phyloP scores from a whole-genome alignment of 2,797 vertebrate species.

The Gila robusta region DNA sequence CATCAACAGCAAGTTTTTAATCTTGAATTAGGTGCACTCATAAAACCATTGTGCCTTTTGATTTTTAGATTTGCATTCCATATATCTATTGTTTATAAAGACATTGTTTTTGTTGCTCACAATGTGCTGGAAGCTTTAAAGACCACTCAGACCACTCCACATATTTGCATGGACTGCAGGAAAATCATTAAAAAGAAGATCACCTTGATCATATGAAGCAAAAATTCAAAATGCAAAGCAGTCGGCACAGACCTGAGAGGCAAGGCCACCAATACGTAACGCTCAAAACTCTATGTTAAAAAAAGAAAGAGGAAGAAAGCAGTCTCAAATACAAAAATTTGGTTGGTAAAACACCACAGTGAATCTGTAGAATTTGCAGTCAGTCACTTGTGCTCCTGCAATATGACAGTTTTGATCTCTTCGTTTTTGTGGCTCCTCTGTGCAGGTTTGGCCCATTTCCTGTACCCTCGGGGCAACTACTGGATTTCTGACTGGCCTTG shows the following conservation, averaged over 20 bases:
- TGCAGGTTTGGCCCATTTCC: constrained; percentile 94
- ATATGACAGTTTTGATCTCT: constrained; percentile 38
- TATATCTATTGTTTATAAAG: constrained; percentile 48
- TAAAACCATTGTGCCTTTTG: constrained; percentile 56
- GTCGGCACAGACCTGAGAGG: constrained; percentile 49
- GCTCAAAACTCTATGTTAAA: constrained; percentile 39
- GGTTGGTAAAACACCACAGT: constrained; percentile 62
- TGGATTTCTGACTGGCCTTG: constrained; percentile 88
- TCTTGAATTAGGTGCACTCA: constrained; percentile 28
- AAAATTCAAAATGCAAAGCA: constrained; percentile 45
- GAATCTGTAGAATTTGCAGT: constrained; percentile 53
- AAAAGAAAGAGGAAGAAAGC: constrained; percentile 47
- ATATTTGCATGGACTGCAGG: constrained; percentile 53
- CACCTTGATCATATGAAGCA: constrained; percentile 40
- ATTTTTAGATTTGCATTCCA: constrained; percentile 46
- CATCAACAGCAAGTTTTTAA: constrained; percentile 36
- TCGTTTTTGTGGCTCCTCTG: constrained; percentile 29
- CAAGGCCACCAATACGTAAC: constrained; percentile 47
- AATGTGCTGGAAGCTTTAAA: constrained; percentile 57
- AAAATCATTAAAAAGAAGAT: constrained; percentile 44
- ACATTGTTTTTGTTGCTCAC: constrained; percentile 33
- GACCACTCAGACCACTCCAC: constrained; percentile 51
- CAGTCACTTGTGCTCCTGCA: constrained; percentile 53
- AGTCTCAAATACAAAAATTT: constrained; percentile 56
- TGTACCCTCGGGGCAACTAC: constrained; percentile 92